Percentiles rank a stretch among this genome's conserved stretches.
phyloP scores from a whole-genome alignment of 1,140 invertebrate species.

The Rhizoglyphus robini region DNA sequence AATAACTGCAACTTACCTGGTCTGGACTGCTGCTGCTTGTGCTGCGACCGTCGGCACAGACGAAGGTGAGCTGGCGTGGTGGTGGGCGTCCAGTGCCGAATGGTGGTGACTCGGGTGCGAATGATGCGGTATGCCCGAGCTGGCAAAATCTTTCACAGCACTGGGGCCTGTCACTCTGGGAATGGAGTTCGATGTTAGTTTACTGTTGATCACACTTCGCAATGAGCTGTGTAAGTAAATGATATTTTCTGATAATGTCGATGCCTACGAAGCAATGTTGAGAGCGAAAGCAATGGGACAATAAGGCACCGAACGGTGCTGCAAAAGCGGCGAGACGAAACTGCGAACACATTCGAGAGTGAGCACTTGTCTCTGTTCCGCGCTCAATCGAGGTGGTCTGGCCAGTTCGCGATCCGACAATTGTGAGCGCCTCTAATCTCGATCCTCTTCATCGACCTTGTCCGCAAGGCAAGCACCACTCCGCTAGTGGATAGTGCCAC shows the following conservation, averaged over 20 bases:
- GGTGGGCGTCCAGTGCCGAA: neutral
- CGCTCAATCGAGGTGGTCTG: neutral
- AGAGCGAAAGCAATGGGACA: no score
- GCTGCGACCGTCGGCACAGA: conserved; percentile 15
- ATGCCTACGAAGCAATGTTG: neutral
- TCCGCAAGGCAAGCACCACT: neutral
- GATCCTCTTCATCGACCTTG: neutral
- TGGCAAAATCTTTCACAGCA: neutral
- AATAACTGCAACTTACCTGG: no score
- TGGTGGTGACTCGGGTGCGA: neutral
- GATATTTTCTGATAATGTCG: neutral
- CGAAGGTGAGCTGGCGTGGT: neutral
- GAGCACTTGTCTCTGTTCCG: neutral
- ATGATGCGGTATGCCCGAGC: neutral
- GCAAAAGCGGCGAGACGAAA: no score
- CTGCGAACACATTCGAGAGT: neutral
- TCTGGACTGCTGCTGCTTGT: conserved; percentile 22
- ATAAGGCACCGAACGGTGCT: no score
- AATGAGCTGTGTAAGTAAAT: neutral
- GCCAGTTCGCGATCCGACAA: neutral
- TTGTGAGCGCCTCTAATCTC: neutral
- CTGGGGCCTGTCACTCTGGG: neutral
- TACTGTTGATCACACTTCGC: neutral
- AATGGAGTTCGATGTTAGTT: neutral
- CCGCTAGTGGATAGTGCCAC: neutral